Conservation (phyloP, 2,113 vertebrate genomes). For the Nymphicus hollandicus region DNA sequence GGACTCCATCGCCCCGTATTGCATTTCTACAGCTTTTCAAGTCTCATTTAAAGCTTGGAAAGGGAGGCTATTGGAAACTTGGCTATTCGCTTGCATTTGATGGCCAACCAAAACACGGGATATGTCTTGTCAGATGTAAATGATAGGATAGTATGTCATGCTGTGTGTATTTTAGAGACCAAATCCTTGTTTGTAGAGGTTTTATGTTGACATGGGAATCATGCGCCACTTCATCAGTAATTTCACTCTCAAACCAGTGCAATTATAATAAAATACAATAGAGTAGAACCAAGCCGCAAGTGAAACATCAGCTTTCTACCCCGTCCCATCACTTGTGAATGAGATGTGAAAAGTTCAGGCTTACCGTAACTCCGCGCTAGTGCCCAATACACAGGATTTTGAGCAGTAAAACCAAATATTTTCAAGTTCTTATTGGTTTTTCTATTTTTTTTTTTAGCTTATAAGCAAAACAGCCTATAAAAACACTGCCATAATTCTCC, state of each 20-base stretch:
- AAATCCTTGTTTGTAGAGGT: constrained; percentile 63
- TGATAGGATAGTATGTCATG: constrained; percentile 53
- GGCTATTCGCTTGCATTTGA: not conserved
- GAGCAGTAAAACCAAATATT: not conserved
- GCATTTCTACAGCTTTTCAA: constrained; percentile 47
- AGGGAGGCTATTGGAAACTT: constrained; percentile 55
- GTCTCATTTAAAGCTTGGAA: constrained; percentile 36
- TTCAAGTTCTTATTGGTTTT: not conserved
- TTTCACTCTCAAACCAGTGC: constrained; percentile 54
- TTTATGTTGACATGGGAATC: constrained; percentile 66
- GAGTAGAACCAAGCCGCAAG: constrained; percentile 63
- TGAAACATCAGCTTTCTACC: constrained; percentile 47
- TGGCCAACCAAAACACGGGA: constrained; percentile 58
- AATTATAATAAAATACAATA: constrained; percentile 67
- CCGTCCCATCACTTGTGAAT: constrained; percentile 41
- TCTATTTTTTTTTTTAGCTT: not conserved
- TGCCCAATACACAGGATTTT: not conserved
- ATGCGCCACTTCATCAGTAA: constrained; percentile 69
- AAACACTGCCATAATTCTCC: not conserved
- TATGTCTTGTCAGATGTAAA: constrained; percentile 61
- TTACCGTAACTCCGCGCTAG: constrained; percentile 22
- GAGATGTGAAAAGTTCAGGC: constrained; percentile 61
- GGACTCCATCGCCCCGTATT: not conserved
- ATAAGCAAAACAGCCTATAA: not conserved
- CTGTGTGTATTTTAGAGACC: constrained; percentile 61